Evolutionary conservation across 2,888 invertebrate genomes (phyloP).

Genomic region (Cryptus viduatorius): DNA sequence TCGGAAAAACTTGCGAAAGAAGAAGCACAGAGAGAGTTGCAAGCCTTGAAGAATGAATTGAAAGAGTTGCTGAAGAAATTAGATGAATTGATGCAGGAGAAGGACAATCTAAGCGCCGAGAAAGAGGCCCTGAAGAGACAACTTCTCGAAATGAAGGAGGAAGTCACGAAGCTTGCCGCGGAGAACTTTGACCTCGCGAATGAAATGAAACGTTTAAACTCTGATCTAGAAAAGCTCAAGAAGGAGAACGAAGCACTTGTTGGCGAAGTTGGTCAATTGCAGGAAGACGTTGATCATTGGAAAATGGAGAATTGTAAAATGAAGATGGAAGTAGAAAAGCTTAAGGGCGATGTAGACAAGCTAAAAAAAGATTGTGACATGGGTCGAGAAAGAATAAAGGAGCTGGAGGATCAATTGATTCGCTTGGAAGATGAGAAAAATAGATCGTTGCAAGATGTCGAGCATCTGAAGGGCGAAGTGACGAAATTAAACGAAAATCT

Average conservation of each 20-base stretch:
- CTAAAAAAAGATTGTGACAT: conserved; percentile 65
- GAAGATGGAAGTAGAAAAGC: conserved; percentile 68
- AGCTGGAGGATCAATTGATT: conserved; percentile 53
- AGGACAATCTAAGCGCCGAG: conserved; percentile 48
- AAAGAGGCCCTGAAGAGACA: conserved; percentile 60
- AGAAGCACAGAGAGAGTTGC: conserved; percentile 69
- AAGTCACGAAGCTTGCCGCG: conserved; percentile 48
- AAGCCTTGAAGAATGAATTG: conserved; percentile 72
- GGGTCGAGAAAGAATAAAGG: conserved; percentile 58
- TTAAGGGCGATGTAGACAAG: conserved; percentile 66
- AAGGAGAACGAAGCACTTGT: conserved; percentile 62
- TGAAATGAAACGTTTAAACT: conserved; percentile 58
- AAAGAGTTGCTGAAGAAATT: conserved; percentile 70
- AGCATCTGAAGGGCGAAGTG: conserved; percentile 43
- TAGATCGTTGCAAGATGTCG: conserved; percentile 19
- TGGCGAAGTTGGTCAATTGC: conserved; percentile 53
- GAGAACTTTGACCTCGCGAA: conserved; percentile 67
- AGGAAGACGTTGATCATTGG: conserved; percentile 70
- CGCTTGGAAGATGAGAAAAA: conserved; percentile 52
- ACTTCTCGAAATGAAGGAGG: conserved; percentile 52
- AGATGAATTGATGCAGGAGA: conserved; percentile 66
- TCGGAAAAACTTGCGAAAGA: conserved; percentile 64
- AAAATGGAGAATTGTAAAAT: conserved; percentile 67
- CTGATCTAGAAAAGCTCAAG: conserved; percentile 49
- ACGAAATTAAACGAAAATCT: conserved; percentile 61